Base-by-base conservation (phyloP, 2,113 vertebrate genomes). In the Cryptomyrus ogoouensis region DNA sequence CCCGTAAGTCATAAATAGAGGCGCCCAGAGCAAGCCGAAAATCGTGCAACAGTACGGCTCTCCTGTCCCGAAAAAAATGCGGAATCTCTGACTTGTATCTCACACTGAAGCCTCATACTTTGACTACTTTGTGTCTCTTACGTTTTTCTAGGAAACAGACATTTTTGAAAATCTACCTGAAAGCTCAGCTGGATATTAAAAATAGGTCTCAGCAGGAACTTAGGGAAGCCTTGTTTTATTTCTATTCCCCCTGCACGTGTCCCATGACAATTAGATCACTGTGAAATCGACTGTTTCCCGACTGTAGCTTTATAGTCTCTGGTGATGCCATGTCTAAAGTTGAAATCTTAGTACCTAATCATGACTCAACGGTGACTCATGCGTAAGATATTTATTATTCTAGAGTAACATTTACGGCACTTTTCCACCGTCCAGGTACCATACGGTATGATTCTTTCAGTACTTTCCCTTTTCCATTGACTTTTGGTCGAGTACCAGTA, bases 1-100 rank as follows among this genome's bases (percentile, higher is more conserved):
- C 15, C 77, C 4, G 74, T 90, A 74, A 10, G 85, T 87, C 87
- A 88, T 27, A 66, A 12, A 70, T 19, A 91, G 49, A 87, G 35
- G 19, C 44, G 53, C 27, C 85, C 27, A 56, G 62, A 56, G 66
- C 52, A 13, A 42, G 27, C 5, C 3, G 35, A 66, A 8, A 52
- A 21, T 47, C n/a, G 5, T 31, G 47, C 8, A 31, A 1, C 19
- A 12, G 80, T 44, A 3, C 24, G 21, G 80, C 8, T 46, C 1
- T 47, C 35, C 74, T 8, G 31, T 17, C 35, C 74, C 15, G 1
- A 19, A 19, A 19, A 19, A 39, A 42, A 80, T 8, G 5, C 39
- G 35, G 15, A 42, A 19, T 42, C 31, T 6, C 74, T 31, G 27
- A 31, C 58, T 31, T 13, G 62, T 13, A 13, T 31, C 62, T 17